A percentile compares a stretch with the other conserved stretches of the same genome.
Conservation (phyloP, 2,888 invertebrate genomes). For the Pseudococcus jackbeardsleyi region DNA sequence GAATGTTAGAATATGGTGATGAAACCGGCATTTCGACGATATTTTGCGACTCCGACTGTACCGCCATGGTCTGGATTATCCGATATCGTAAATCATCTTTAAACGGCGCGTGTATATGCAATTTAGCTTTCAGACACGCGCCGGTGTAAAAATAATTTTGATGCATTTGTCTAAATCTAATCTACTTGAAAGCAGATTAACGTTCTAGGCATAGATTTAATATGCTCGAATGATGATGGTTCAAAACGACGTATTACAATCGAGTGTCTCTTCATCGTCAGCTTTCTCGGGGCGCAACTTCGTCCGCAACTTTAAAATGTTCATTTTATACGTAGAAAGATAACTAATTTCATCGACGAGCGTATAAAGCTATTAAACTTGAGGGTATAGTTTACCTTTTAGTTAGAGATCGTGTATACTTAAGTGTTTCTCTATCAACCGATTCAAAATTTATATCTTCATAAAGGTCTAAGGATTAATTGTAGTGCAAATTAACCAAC, state of each 20-base stretch:
- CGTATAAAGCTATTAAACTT: not conserved
- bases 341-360: slow-evolving; percentile 19
- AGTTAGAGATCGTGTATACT: not conserved
- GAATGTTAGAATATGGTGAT: not conserved
- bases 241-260: not conserved
- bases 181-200: slow-evolving; percentile 6
- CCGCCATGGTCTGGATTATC: not conserved
- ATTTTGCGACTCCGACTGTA: not conserved
- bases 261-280: not conserved
- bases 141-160: not conserved
- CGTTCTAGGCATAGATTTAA: not conserved
- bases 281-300: not conserved
- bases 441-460: not conserved
- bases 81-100: not conserved
- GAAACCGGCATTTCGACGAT: not conserved
- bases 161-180: not conserved
- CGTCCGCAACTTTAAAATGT: not conserved
- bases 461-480: not conserved
- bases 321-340: not conserved
- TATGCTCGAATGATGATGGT: not conserved
- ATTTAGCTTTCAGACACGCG: not conserved
- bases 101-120: not conserved
- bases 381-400: not conserved
- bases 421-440: not conserved
- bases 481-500: not conserved